Conservation (phyloP, 2,797 vertebrate species). For the Pteropus rufus region DNA sequence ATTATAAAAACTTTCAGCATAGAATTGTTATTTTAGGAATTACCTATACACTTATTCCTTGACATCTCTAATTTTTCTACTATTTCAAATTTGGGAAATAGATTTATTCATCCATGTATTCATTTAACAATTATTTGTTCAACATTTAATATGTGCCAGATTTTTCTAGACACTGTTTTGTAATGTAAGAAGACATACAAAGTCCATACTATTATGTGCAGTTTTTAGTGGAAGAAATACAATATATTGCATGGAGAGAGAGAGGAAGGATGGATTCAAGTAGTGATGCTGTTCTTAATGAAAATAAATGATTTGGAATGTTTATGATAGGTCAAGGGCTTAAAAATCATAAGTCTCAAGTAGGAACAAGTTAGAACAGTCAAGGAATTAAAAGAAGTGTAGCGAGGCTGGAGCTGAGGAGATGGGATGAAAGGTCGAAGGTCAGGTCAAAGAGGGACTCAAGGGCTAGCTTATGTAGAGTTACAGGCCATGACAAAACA, state of each 20-base stretch:
- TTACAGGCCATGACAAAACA: neutral
- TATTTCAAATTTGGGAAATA: neutral
- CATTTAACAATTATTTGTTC: neutral
- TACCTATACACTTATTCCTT: neutral
- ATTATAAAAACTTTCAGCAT: neutral
- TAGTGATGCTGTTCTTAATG: neutral
- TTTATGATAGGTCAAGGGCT: neutral
- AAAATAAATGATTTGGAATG: neutral
- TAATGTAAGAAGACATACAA: neutral
- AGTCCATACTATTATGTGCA: neutral
- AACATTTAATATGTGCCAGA: neutral
- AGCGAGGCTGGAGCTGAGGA: neutral
- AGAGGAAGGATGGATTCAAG: neutral
- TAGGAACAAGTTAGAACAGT: neutral
- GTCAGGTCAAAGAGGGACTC: neutral
- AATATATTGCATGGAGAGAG: neutral
- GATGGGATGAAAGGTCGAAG: neutral
- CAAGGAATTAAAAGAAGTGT: neutral
- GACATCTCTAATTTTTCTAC: neutral
- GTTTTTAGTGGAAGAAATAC: neutral
- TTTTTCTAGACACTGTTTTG: neutral
- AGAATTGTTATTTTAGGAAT: neutral
- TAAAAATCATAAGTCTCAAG: neutral
- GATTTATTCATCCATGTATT: neutral
- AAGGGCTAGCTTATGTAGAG: neutral